These are phyloP conservation scores for Dinocampus coccinellae DNA, from an alignment of 2,888 invertebrate species.

Conservation along the genomic window DNA sequence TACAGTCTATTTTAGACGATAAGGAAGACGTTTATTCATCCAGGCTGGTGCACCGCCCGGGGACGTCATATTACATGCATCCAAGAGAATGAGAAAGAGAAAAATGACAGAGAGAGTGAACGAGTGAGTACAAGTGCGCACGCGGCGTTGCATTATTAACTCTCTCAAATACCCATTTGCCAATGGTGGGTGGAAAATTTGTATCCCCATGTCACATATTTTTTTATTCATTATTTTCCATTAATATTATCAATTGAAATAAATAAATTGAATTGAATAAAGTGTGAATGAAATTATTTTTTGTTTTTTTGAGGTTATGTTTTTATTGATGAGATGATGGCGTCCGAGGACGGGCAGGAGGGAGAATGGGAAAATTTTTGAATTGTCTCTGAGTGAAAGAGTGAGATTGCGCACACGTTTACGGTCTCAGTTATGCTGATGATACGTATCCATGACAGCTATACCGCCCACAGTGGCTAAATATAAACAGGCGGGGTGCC, in stretches of 20 bases:
- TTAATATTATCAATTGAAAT: background rate
- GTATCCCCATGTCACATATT: background rate
- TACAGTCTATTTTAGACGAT: conserved; percentile 67
- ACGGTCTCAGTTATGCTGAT: conserved; percentile 67
- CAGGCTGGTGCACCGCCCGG: conserved; percentile 47
- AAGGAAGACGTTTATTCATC: conserved; percentile 68
- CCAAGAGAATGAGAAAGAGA: background rate
- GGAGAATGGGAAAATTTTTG: too few species aligned
- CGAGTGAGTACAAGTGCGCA: conserved; percentile 19
- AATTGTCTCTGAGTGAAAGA: too few species aligned
- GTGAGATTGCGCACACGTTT: conserved; percentile 38
- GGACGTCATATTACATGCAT: conserved; percentile 53
- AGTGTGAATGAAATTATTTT: too few species aligned
- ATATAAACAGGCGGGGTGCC: conserved; percentile 69
- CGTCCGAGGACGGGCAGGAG: too few species aligned
- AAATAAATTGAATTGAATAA: too few species aligned
- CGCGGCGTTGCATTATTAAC: conserved; percentile 5
- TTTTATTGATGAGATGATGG: too few species aligned
- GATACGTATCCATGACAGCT: conserved; percentile 70
- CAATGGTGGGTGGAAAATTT: background rate
- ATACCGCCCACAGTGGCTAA: conserved; percentile 69
- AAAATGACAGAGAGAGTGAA: background rate
- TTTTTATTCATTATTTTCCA: background rate
- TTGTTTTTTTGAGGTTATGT: too few species aligned
- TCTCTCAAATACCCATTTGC: background rate